These are phyloP conservation scores for Propithecus perrieri DNA, from an alignment of 2,797 vertebrate genomes.

Conservation along the genomic window DNA sequence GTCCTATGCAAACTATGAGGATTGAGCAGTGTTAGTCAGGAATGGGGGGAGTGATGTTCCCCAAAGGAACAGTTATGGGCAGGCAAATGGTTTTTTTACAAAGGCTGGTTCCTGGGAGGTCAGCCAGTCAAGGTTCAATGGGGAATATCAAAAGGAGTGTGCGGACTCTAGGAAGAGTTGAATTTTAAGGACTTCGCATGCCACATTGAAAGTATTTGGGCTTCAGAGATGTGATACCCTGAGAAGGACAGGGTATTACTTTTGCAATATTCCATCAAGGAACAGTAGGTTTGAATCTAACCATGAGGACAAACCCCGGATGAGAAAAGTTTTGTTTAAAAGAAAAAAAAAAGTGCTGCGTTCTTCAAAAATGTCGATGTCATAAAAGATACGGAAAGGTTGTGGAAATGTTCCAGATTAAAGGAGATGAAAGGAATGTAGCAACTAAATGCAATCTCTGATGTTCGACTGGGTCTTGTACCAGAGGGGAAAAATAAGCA, in stretches of 20 bases:
- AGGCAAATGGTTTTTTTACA: not conserved
- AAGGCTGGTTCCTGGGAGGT: not conserved
- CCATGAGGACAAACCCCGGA: not conserved
- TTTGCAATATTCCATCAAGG: accelerated
- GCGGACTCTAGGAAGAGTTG: not conserved
- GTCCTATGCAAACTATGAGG: not conserved
- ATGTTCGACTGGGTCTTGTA: not conserved
- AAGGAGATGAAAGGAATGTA: not conserved
- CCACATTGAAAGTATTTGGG: not conserved
- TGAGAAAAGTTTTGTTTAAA: not conserved
- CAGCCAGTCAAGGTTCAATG: not conserved
- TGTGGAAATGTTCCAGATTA: not conserved
- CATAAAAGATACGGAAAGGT: slow-evolving; percentile 4
- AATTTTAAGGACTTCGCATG: not conserved
- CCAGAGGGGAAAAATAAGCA: not conserved
- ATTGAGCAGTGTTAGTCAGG: not conserved
- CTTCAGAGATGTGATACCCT: not conserved
- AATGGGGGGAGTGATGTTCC: not conserved
- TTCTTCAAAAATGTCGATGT: not conserved
- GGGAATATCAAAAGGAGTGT: not conserved
- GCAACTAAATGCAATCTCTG: not conserved
- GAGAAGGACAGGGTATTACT: not conserved
- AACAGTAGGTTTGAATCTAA: not conserved
- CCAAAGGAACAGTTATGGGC: not conserved
- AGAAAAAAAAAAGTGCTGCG: not conserved